Base-by-base conservation (phyloP, 2,797 vertebrate species). In the Sphenodon punctatus region DNA sequence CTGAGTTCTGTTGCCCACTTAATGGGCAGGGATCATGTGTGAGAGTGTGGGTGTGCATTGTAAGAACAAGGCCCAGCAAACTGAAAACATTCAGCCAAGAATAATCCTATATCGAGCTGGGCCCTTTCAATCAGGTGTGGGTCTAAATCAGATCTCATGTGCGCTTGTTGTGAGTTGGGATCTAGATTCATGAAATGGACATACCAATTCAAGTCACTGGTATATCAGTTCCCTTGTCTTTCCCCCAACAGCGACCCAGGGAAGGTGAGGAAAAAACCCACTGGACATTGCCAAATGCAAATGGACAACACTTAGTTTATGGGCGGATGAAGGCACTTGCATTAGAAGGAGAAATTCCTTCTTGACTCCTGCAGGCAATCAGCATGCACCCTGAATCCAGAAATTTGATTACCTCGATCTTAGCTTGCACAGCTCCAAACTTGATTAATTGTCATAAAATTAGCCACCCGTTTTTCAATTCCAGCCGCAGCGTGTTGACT, bases 371-470 rank as follows among this genome's bases (percentile, higher is more conserved):
- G 7, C 51, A 73, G 76, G 22, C 38, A 25, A 76, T 63, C 85
- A 5, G 1, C 60, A 43, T 66, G 64, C 74, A 36, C 2, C 0
- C 63, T 70, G 46, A 68, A 93, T 87, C 46, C 91, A 93, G 89
- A 88, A 51, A 58, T 79, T 69, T 89, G 19, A 86, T 94, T 86
- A 72, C 67, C 70, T 90, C 85, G 75, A 77, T 65, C 82, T 93
- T 70, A 72, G 66, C 84, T 80, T 86, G 55, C 84, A 82, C 66
- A 84, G 76, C 48, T 93, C 82, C 72, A 84, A 76, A 60, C 48
- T 78, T 90, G 91, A 94, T 93, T 92, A 93, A 89, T 83, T 86
- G 80, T 81, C 78, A 88, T 91, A 82, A 94, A 95, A 93, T 93
- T 92, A 90, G 81, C 82, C 78, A 91, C 71, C 61, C 82, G 80